These are phyloP conservation scores for Oasisia sp. DNA, from an alignment of 2,888 invertebrate genomes.

Conservation along the genomic window DNA sequence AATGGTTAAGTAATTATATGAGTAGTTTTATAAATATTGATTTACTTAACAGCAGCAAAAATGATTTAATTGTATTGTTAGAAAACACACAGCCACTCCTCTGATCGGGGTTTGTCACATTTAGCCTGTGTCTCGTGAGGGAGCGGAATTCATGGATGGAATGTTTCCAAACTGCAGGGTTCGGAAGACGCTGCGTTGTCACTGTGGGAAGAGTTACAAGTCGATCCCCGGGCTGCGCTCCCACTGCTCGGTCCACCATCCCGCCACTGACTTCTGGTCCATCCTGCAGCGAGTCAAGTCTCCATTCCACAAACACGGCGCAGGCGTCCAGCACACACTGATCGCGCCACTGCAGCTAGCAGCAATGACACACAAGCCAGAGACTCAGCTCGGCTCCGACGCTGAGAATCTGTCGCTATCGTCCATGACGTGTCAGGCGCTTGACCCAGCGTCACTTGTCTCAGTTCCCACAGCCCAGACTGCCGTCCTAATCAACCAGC, in stretches of 20 bases:
- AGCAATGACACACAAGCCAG: not conserved
- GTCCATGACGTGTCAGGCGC: not conserved
- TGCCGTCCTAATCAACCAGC: not conserved
- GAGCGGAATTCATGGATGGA: constrained; percentile 28
- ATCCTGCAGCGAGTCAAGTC: not conserved
- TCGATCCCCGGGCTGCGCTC: constrained; percentile 82
- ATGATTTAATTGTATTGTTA: not conserved
- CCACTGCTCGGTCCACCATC: constrained; percentile 71
- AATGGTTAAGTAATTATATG: too few species aligned
- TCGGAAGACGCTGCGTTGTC: constrained; percentile 83
- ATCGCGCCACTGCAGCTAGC: not conserved
- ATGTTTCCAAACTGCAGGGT: constrained; percentile 70
- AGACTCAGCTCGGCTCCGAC: not conserved
- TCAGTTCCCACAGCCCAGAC: not conserved
- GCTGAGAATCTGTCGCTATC: not conserved
- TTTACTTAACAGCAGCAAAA: too few species aligned
- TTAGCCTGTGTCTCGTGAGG: not conserved
- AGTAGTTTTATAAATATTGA: too few species aligned
- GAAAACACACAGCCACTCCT: not conserved
- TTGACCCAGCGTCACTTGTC: not conserved
- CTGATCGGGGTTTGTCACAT: not conserved
- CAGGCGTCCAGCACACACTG: not conserved
- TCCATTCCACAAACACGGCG: not conserved
- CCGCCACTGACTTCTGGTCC: not conserved
- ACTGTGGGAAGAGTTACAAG: constrained; percentile 88